Evolutionary conservation across 2,113 vertebrate species (phyloP).

Genomic region (Paratilapia polleni): DNA sequence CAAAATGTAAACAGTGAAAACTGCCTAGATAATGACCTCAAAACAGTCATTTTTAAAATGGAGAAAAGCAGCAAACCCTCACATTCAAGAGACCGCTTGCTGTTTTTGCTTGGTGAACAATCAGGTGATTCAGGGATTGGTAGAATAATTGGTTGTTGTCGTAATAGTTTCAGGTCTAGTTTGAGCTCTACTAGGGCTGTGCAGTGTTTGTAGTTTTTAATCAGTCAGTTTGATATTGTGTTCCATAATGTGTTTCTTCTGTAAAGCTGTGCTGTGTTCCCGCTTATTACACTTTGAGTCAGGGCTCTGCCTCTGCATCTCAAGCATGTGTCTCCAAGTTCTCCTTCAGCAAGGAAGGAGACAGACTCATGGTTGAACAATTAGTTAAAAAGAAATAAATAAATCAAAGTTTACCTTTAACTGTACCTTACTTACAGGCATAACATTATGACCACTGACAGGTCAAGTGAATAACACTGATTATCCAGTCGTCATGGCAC

Average conservation of each 20-base stretch:
- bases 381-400: no score
- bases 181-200: background rate
- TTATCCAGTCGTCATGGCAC: no score
- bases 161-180: accelerated
- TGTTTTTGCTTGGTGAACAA: background rate
- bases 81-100: background rate
- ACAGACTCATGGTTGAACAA: background rate
- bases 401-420: background rate
- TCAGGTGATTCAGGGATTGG: background rate
- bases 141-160: background rate
- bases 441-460: no score
- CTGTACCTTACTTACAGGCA: no score
- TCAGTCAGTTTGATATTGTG: background rate
- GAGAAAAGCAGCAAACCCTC: no score
- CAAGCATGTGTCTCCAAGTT: no score
- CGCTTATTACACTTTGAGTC: background rate
- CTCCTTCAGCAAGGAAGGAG: background rate
- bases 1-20: background rate
- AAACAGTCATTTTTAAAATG: background rate
- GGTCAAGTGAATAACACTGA: no score
- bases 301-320: no score
- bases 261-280: accelerated
- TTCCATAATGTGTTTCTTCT: accelerated
- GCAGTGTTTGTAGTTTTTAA: background rate
- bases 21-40: background rate